phyloP scores from a whole-genome alignment of 2,113 vertebrate genomes.

The Zeus faber region DNA sequence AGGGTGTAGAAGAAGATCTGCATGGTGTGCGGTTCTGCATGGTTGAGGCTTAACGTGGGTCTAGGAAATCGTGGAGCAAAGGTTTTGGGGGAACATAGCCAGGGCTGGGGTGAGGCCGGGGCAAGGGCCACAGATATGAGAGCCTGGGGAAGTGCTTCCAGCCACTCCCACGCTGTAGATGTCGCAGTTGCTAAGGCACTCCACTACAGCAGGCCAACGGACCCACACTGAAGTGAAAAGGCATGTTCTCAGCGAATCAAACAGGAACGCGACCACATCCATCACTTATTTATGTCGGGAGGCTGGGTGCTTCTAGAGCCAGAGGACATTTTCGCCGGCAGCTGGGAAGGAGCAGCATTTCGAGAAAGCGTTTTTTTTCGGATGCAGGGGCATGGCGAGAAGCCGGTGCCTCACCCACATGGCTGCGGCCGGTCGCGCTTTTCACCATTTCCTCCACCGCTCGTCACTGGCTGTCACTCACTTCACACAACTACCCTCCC shows the following conservation, averaged over 20 bases:
- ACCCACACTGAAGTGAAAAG: constrained; percentile 16
- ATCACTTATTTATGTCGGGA: constrained; percentile 25
- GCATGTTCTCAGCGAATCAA: constrained; percentile 29
- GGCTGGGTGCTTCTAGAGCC: constrained; percentile 25
- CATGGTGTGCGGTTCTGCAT: background rate
- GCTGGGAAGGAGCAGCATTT: constrained; percentile 17
- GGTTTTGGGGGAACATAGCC: background rate
- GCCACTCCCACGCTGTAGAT: too few relatives aligned
- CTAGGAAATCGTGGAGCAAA: background rate
- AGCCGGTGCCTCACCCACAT: constrained; percentile 68
- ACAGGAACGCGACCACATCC: constrained; percentile 20
- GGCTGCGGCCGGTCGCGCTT: too few relatives aligned
- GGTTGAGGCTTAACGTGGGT: background rate
- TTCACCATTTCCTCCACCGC: constrained; percentile 11
- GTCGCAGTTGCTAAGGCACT: constrained; percentile 23
- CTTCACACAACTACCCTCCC: too few relatives aligned
- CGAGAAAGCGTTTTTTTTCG: constrained; percentile 12
- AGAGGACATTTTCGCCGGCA: constrained; percentile 9
- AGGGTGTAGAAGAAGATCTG: background rate
- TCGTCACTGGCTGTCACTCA: constrained; percentile 21
- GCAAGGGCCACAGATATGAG: background rate
- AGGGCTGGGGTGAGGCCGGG: background rate
- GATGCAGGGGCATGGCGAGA: constrained; percentile 25
- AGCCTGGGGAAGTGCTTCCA: constrained; percentile 12
- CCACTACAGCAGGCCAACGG: constrained; percentile 22